phyloP scores from a whole-genome alignment of 1,140 invertebrate species.

The Anastrepha ludens region DNA sequence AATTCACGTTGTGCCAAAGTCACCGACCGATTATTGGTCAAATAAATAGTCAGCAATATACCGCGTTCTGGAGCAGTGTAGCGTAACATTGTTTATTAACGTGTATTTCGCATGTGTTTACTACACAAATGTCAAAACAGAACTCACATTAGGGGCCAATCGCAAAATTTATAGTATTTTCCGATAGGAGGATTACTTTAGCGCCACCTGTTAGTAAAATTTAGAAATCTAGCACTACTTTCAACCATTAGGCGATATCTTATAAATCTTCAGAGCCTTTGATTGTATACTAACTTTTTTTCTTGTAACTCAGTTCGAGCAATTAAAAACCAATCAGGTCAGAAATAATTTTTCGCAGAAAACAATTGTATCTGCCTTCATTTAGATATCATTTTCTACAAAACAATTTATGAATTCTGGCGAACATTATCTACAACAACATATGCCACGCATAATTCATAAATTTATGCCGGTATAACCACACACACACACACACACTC shows the following conservation, averaged over 20 bases:
- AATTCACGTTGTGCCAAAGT: too few species aligned
- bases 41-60: too few species aligned
- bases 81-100: too few species aligned
- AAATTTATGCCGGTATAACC: background rate
- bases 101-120: too few species aligned
- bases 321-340: background rate
- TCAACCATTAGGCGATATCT: background rate
- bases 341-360: background rate
- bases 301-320: background rate
- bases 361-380: background rate
- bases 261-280: background rate
- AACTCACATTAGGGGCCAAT: too few species aligned
- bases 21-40: too few species aligned
- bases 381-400: background rate
- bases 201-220: too few species aligned
- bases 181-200: too few species aligned
- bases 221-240: too few species aligned
- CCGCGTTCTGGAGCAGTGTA: too few species aligned
- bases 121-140: too few species aligned
- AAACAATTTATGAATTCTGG: background rate
- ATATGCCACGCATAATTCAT: constrained; percentile 1
- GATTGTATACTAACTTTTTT: background rate
- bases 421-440: background rate
- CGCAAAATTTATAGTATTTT: too few species aligned
- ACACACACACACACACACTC: background rate